A percentile compares a stretch with the other conserved stretches of the same genome.
Evolutionary conservation across 2,113 vertebrate species (phyloP).

Genomic region (Coracopsis vasa): DNA sequence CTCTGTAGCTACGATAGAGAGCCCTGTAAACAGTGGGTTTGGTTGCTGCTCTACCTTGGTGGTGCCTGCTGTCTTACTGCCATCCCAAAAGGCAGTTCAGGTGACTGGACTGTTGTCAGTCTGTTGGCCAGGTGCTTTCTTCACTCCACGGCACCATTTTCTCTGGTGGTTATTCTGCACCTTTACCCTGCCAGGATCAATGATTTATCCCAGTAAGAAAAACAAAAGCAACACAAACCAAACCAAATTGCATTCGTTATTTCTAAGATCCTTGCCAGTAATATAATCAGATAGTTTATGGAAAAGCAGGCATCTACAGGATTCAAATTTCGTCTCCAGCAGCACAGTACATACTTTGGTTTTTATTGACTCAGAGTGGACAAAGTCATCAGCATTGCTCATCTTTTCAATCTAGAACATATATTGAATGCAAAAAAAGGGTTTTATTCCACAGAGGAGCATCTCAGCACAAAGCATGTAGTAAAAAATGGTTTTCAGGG

Average conservation of each 20-base stretch:
- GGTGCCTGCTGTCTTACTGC: not conserved
- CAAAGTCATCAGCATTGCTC: not conserved
- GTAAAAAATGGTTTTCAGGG: not conserved
- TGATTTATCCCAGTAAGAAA: not conserved
- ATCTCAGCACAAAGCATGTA: not conserved
- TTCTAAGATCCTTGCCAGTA: not conserved
- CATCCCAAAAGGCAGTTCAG: not conserved
- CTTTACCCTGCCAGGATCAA: not conserved
- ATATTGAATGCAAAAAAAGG: not conserved
- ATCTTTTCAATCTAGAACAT: not conserved
- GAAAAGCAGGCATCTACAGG: not conserved
- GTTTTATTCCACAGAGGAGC: not conserved
- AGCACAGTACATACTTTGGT: not conserved
- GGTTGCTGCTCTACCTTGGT: not conserved
- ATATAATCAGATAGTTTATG: not conserved
- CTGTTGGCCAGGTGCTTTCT: rapidly evolving
- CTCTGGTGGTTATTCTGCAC: not conserved
- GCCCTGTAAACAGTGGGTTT: not conserved
- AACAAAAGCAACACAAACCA: not conserved
- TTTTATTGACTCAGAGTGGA: not conserved
- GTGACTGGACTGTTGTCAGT: not conserved
- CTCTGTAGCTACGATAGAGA: not conserved
- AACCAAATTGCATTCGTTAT: not conserved
- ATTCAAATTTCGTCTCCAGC: not conserved
- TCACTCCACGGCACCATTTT: not conserved